Percentiles rank a stretch among this genome's conserved stretches.
These are phyloP conservation scores for Andrena trimmerana DNA, from an alignment of 2,888 invertebrate genomes.

Conservation along the genomic window DNA sequence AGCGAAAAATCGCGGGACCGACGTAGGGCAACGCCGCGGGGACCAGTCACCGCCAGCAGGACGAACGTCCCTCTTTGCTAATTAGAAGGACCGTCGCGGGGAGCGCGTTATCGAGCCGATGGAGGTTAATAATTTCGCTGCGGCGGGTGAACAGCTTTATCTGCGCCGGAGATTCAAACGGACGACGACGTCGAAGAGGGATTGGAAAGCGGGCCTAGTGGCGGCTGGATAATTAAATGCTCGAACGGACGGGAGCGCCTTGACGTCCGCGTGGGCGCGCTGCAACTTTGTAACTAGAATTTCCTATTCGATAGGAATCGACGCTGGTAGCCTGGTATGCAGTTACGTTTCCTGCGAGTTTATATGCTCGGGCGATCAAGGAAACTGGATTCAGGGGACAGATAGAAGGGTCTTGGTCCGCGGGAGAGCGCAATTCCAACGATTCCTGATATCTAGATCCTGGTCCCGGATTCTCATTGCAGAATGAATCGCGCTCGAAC, in stretches of 20 bases:
- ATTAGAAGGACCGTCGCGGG: neutral
- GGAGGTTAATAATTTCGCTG: neutral
- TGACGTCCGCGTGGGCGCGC: neutral
- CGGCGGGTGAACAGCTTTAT: conserved; percentile 1
- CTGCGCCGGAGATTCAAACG: conserved; percentile 5
- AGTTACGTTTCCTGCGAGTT: neutral
- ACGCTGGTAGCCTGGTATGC: neutral
- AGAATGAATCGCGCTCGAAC: too few relatives aligned
- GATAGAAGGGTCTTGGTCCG: neutral
- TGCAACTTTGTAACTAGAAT: conserved; percentile 30
- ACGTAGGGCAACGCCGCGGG: neutral
- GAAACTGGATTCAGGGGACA: neutral
- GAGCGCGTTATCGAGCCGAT: neutral
- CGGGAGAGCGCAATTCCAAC: neutral
- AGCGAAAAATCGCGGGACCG: conserved; percentile 50
- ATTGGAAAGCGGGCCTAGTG: conserved; percentile 5
- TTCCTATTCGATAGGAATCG: conserved; percentile 26
- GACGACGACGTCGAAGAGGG: neutral
- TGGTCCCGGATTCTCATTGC: too few relatives aligned
- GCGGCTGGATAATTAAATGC: conserved; percentile 14
- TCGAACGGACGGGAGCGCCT: conserved; percentile 5
- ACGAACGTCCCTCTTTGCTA: conserved; percentile 19
- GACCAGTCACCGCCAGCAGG: conserved; percentile 12
- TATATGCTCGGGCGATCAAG: neutral
- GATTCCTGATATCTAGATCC: too few relatives aligned